These are phyloP conservation scores for Nomia melanderi DNA, from an alignment of 1,140 invertebrate genomes.

Conservation along the genomic window DNA sequence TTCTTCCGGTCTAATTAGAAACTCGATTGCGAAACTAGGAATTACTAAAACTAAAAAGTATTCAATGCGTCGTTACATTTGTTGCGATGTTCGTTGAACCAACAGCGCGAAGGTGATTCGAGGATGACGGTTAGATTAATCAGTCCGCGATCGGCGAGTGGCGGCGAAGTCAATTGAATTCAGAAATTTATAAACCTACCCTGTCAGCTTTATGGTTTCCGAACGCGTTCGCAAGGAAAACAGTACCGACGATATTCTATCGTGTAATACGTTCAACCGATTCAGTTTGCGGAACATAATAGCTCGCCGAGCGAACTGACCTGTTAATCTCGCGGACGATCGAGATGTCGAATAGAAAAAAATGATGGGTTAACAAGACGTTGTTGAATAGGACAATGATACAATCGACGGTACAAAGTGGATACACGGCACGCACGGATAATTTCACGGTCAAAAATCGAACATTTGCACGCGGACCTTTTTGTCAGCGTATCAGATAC, in stretches of 20 bases:
- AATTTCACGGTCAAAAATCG: constrained; percentile 9
- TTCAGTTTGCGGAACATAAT: background rate
- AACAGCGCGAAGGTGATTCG: background rate
- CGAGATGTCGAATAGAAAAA: background rate
- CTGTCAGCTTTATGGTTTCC: background rate
- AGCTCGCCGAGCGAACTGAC: background rate
- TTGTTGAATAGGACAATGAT: background rate
- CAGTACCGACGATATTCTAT: background rate
- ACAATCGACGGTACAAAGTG: background rate
- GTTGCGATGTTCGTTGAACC: background rate
- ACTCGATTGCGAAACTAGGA: too few relatives aligned
- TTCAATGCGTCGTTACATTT: too few relatives aligned
- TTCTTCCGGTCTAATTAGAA: too few relatives aligned
- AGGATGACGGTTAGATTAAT: background rate
- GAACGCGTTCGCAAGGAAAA: background rate
- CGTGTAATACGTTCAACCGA: too few relatives aligned
- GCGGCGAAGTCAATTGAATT: background rate
- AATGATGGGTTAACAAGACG: too few relatives aligned
- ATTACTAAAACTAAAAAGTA: too few relatives aligned
- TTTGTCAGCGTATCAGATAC: background rate
- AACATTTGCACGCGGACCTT: background rate
- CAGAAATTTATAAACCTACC: too few relatives aligned
- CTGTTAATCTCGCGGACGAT: background rate
- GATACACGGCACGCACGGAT: constrained; percentile 7
- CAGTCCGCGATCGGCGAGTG: background rate